Conservation (phyloP, 2,113 vertebrate species). For the Ictalurus furcatus region DNA sequence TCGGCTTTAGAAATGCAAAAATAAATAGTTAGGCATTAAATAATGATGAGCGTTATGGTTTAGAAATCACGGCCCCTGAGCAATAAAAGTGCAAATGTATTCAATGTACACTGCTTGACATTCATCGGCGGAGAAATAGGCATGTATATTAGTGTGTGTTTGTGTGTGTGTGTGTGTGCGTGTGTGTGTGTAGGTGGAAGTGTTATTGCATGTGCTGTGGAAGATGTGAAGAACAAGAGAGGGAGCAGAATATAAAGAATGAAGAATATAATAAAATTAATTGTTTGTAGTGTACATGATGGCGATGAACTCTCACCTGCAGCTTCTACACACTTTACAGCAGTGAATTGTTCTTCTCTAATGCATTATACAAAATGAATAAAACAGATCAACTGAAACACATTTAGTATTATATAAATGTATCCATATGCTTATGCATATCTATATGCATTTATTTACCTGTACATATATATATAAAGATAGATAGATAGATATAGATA, state of each 20-base stretch:
- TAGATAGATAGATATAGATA: no score
- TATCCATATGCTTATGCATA: no score
- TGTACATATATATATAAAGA: no score
- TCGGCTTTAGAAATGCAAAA: slow-evolving; percentile 18
- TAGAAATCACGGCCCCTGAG: slow-evolving; percentile 5
- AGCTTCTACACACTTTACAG: not conserved
- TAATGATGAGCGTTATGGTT: slow-evolving; percentile 19
- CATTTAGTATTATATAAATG: not conserved
- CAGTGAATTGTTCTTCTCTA: not conserved
- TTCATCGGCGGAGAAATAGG: not conserved
- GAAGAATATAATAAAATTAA: not conserved
- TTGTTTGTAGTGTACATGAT: not conserved
- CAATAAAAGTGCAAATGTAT: slow-evolving; percentile 49
- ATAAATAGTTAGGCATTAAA: slow-evolving; percentile 28
- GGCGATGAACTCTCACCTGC: not conserved
- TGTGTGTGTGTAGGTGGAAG: slow-evolving; percentile 13
- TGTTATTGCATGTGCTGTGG: slow-evolving; percentile 18
- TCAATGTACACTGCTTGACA: slow-evolving; percentile 36
- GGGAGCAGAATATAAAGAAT: not conserved
- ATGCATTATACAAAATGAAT: not conserved
- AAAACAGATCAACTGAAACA: not conserved
- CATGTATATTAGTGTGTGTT: not conserved
- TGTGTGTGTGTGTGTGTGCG: not conserved
- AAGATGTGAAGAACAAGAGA: not conserved
- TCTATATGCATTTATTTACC: no score